Base-by-base conservation (phyloP, 1,140 invertebrate species). In the Drosophila setifemur region DNA sequence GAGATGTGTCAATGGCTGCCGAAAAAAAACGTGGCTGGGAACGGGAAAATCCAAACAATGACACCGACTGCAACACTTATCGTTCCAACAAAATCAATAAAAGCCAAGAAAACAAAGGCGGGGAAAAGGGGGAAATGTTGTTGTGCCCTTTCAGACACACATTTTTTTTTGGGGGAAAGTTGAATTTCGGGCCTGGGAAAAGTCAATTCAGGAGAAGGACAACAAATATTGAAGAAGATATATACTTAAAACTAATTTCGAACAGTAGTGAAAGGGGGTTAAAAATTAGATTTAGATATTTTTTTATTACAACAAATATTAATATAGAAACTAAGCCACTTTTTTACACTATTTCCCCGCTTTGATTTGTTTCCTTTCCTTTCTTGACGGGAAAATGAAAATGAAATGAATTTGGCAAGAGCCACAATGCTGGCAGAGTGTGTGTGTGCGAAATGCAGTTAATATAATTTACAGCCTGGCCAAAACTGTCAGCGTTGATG, bases 391-490 rank as follows among this genome's bases (percentile, higher is more conserved):
- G 1, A 14, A 4, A 11, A 5, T n/a, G 28, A 3, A 8, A 29
- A 23, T 49, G 42, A 64, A 83, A n/a, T n/a, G n/a, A 58, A 77
- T 83, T 83, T 55, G 69, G 78, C 61, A 76, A 82, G 54, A 25
- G 67, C 58, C 48, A 66, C 71, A 73, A 70, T 69, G 26, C 19
- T 25, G 21, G 53, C 43, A 14, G 16, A n/a, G n/a, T n/a, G n/a
- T n/a, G n/a, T 45, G 35, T 58, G 33, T 79, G 66, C 42, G 71
- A 71, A 75, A 61, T 75, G 77, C 55, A 58, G 69, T 50, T 78
- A 67, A 78, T 74, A 83, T 78, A 78, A 85, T 74, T 85, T 74
- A 83, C 73, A 63, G 58, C 39, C 55, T 82, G 57, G 49, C 69
- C 73, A 78, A 74, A 53, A 63, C 50, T 76, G 77, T 82, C 52